A percentile compares a stretch with the other conserved stretches of the same genome.
Conservation (phyloP, 2,797 vertebrate species). For the Adelosebastes latens region DNA sequence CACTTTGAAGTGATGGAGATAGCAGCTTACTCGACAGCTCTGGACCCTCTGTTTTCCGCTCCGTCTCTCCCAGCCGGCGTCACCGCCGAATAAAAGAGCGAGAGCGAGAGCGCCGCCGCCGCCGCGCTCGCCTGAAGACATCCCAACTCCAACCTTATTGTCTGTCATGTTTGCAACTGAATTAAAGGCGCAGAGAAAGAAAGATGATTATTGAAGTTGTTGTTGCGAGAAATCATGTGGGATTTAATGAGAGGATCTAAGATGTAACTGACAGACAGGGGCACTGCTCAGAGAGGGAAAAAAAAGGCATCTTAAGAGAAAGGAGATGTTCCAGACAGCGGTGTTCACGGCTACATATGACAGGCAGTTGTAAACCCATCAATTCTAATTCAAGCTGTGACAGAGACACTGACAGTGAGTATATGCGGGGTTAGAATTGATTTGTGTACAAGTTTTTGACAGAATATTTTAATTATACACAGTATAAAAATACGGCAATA, state of each 20-base stretch:
- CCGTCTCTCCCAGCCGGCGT: conserved; percentile 50
- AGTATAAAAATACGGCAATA: background rate
- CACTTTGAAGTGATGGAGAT: conserved; percentile 71
- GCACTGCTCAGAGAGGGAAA: background rate
- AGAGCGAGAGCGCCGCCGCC: background rate
- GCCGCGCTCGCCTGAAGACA: conserved; percentile 45
- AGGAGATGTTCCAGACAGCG: conserved; percentile 22
- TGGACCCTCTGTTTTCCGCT: conserved; percentile 69
- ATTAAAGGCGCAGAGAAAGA: conserved; percentile 57
- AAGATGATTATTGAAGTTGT: conserved; percentile 66
- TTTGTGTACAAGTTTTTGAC: conserved; percentile 7
- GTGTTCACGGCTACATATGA: conserved; percentile 28
- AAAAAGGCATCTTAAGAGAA: conserved; percentile 4
- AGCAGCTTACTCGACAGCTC: conserved; percentile 68
- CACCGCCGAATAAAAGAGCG: conserved; percentile 17
- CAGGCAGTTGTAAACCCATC: conserved; percentile 45
- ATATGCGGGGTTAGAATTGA: background rate
- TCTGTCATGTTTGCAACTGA: conserved; percentile 60
- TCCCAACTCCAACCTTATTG: conserved; percentile 63
- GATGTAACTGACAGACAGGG: conserved; percentile 55
- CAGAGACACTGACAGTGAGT: conserved; percentile 4
- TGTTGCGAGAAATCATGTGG: conserved; percentile 56
- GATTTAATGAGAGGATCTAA: conserved; percentile 66
- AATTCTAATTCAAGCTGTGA: conserved; percentile 43
- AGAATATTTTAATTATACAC: conserved; percentile 18